phyloP scores from a whole-genome alignment of 1,140 invertebrate genomes.

The Triops longicaudatus region DNA sequence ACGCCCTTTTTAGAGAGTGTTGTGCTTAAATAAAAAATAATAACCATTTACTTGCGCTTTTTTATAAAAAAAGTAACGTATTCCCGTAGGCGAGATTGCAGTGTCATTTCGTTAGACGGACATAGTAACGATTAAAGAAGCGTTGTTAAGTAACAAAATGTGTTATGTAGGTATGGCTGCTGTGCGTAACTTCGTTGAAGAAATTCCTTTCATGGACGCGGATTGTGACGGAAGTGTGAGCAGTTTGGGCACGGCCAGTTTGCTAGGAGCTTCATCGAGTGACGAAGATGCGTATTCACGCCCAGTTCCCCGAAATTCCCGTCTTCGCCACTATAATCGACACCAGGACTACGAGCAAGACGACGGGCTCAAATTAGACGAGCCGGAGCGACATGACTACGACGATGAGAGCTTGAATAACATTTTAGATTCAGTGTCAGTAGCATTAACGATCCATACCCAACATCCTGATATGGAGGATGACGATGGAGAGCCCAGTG shows the following conservation, averaged over 20 bases:
- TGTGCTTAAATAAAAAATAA: too few relatives aligned
- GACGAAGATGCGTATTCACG: constrained; percentile 17
- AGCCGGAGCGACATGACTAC: not conserved
- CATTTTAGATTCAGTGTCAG: constrained; percentile 24
- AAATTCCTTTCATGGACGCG: constrained; percentile 27
- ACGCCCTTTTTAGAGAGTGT: not conserved
- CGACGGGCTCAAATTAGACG: not conserved
- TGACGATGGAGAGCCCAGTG: not conserved
- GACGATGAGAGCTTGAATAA: constrained; percentile 27
- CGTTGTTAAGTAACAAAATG: not conserved
- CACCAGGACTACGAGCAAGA: not conserved
- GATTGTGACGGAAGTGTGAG: constrained; percentile 26
- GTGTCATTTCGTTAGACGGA: too few relatives aligned
- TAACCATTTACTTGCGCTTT: too few relatives aligned
- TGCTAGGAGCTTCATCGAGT: constrained; percentile 22
- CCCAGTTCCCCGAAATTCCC: not conserved
- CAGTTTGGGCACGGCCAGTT: constrained; percentile 21
- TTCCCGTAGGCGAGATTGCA: too few relatives aligned
- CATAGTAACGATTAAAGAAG: too few relatives aligned
- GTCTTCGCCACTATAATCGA: not conserved
- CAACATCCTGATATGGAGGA: constrained; percentile 1
- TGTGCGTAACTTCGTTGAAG: constrained; percentile 21
- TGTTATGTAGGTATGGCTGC: not conserved
- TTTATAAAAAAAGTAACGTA: too few relatives aligned
- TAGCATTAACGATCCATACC: constrained; percentile 14